These are phyloP conservation scores for Brachionus calyciflorus DNA, from an alignment of 1,140 invertebrate species.

Conservation along the genomic window DNA sequence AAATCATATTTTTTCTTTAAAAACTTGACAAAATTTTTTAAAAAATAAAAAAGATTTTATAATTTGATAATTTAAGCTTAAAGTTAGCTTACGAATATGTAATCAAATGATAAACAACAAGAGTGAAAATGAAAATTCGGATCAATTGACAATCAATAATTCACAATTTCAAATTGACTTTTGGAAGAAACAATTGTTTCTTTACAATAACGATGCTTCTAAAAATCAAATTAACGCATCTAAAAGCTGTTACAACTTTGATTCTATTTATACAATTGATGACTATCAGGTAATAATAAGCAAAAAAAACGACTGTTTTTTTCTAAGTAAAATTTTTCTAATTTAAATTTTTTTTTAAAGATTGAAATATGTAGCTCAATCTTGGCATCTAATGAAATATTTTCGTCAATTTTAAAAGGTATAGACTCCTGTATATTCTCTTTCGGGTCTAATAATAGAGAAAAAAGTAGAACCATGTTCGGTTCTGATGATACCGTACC, in stretches of 20 bases:
- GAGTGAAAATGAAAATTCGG: not conserved
- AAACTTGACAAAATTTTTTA: not conserved
- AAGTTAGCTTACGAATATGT: not conserved
- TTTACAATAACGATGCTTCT: not conserved
- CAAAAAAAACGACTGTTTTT: not conserved
- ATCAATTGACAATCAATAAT: not conserved
- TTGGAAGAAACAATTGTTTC: slow-evolving; percentile 10
- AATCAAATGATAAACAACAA: not conserved
- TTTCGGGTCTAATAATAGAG: not conserved
- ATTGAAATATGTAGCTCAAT: not conserved
- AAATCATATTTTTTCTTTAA: too few relatives aligned
- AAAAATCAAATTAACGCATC: not conserved
- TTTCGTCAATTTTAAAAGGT: not conserved
- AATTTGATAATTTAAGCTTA: slow-evolving; percentile 9
- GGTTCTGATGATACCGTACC: not conserved
- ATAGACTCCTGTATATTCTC: slow-evolving; percentile 2
- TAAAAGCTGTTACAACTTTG: too few relatives aligned
- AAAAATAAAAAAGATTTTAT: not conserved
- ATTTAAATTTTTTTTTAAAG: not conserved
- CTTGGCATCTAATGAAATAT: not conserved
- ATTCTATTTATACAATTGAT: slow-evolving; percentile 24
- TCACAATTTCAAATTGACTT: slow-evolving; percentile 26
- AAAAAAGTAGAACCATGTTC: too few relatives aligned
- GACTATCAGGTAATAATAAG: not conserved
- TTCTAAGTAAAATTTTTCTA: not conserved